These are phyloP conservation scores for Lobophora halterata DNA, from an alignment of 2,888 invertebrate species.

Conservation along the genomic window DNA sequence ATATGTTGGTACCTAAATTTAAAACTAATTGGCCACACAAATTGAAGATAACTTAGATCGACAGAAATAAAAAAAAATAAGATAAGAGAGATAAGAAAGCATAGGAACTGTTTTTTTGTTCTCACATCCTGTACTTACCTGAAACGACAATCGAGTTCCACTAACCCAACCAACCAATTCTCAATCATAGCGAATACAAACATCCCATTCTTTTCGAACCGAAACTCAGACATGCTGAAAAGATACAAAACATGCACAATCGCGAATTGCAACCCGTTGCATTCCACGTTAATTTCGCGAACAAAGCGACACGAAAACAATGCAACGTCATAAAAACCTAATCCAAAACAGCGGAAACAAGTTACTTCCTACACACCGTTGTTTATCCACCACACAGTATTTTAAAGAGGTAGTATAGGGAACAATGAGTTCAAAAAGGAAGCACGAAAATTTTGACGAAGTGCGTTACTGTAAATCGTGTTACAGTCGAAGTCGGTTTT, in stretches of 20 bases:
- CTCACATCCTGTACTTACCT: neutral
- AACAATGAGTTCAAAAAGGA: conserved; percentile 62
- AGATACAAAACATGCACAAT: conserved; percentile 15
- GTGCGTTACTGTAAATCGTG: too few species aligned
- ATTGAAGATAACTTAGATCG: too few species aligned
- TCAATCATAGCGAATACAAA: conserved; percentile 9
- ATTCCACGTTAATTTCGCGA: conserved; percentile 18
- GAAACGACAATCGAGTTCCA: conserved; percentile 4
- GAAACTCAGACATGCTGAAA: conserved; percentile 14
- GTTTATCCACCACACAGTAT: conserved; percentile 47
- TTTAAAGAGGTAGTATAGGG: conserved; percentile 48
- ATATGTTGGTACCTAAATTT: too few species aligned
- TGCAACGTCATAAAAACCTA: conserved; percentile 33
- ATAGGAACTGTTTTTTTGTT: too few species aligned
- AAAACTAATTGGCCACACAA: too few species aligned
- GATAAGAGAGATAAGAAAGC: too few species aligned
- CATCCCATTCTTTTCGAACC: conserved; percentile 12
- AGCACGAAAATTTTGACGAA: too few species aligned
- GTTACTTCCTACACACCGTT: conserved; percentile 42
- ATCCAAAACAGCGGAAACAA: conserved; percentile 44
- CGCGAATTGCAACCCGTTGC: conserved; percentile 11
- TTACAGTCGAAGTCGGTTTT: too few species aligned
- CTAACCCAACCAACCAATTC: conserved; percentile 9
- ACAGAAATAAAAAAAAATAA: too few species aligned
- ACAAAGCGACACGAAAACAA: conserved; percentile 30